Base-by-base conservation (phyloP, 2,888 invertebrate species). In the Synanthedon andrenaeformis region DNA sequence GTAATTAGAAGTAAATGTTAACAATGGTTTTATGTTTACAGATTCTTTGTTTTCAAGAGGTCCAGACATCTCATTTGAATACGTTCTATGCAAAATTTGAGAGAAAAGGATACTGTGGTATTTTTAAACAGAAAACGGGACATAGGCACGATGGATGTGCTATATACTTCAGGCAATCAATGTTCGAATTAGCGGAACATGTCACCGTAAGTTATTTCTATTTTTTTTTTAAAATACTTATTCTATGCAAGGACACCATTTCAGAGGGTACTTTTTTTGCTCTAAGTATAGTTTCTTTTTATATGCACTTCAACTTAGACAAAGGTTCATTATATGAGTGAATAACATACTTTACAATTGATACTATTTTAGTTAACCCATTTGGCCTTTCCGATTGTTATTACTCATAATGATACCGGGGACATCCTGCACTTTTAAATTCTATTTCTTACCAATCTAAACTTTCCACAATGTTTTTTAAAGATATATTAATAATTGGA, bases 1-100 rank as follows among this genome's bases (percentile, higher is more conserved):
- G n/a, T 42, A 42, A 42, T 3, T 42, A 12, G n/a, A 11, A 1
- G 42, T 12, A 12, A 42, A 42, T 42, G 13, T 42, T 13, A n/a
- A 42, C 13, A 6, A 11, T 45, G 8, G 13, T 13, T 45, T 13
- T 45, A 45, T 45, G n/a, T 14, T 87, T 88, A 52, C 77, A 95
- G 95, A 91, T 96, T 55, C 68, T 96, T 55, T 95, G 96, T 72
- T 80, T 98, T 6, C 98, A 98, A 90, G 98, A 98, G 89, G 94
- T 98, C 51, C 94, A 97, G 82, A 88, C 88, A 11, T 88, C 91
- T n/a, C 95, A 96, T 73, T 80, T 94, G 53, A 63, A 80, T 10
- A 83, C 88, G 52, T 92, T 93, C 71, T 92, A 88, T 65, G 73
- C 72, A 52, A 89, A 79, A 68, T 89, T 88, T 55, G 81, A 82